Percentiles rank a stretch among this genome's conserved stretches.
Conservation (phyloP, 1,140 invertebrate species). For the Acromyrmex echinatior region DNA sequence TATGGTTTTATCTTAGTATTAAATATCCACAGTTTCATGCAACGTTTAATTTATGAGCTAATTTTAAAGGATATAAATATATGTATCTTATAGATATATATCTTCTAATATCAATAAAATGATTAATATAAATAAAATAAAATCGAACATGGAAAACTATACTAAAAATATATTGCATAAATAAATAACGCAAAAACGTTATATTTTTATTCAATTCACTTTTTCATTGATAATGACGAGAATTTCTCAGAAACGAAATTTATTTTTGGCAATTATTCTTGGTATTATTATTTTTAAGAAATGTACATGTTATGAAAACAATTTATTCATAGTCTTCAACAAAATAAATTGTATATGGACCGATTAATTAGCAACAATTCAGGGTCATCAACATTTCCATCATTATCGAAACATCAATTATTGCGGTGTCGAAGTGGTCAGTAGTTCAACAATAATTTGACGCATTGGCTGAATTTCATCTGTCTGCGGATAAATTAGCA, state of each 20-base stretch:
- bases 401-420: slow-evolving; percentile 51
- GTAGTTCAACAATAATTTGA: slow-evolving; percentile 37
- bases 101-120: neutral
- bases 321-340: neutral
- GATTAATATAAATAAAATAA: neutral
- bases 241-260: neutral
- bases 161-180: neutral
- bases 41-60: neutral
- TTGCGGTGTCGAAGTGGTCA: slow-evolving; percentile 1
- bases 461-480: slow-evolving; percentile 8
- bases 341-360: neutral
- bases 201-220: neutral
- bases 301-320: neutral
- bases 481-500: slow-evolving; percentile 22
- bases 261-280: neutral
- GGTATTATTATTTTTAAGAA: neutral
- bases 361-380: slow-evolving; percentile 30
- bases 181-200: neutral
- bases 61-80: neutral
- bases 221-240: neutral
- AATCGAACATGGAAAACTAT: neutral
- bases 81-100: too few relatives aligned
- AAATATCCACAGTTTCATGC: neutral
- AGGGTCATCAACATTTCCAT: slow-evolving; percentile 18
- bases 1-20: neutral